phyloP scores from a whole-genome alignment of 2,797 vertebrate genomes.

The Lycodopsis pacificus region DNA sequence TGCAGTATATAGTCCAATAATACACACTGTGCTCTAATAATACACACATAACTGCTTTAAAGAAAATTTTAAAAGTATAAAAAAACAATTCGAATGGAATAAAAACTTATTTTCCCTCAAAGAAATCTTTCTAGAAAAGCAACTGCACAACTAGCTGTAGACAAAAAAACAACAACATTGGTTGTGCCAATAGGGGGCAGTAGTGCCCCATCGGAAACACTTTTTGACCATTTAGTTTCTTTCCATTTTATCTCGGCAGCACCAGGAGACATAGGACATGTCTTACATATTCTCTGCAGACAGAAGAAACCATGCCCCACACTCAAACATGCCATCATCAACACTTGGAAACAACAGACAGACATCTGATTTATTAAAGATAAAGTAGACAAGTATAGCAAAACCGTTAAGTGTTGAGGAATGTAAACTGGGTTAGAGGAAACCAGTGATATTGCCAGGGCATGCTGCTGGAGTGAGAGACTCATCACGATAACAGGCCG shows the following conservation, averaged over 20 bases:
- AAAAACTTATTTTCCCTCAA: not conserved
- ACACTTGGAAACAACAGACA: not conserved
- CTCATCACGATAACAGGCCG: slow-evolving; percentile 10
- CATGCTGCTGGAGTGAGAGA: slow-evolving; percentile 15
- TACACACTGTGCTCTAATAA: no score
- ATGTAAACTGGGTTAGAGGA: slow-evolving; percentile 22
- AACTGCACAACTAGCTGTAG: not conserved
- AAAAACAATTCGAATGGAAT: not conserved
- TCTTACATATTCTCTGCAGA: not conserved
- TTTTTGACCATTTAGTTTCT: not conserved
- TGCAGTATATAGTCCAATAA: not conserved
- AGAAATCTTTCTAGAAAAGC: not conserved
- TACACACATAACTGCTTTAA: not conserved
- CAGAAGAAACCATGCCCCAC: not conserved
- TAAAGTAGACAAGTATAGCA: not conserved
- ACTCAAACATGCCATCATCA: not conserved
- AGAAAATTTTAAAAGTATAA: not conserved
- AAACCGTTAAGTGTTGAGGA: slow-evolving; percentile 1
- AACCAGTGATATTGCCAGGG: slow-evolving; percentile 2
- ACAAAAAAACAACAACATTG: not conserved
- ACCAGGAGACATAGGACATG: not conserved
- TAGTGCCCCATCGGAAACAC: slow-evolving; percentile 33
- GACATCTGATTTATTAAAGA: not conserved
- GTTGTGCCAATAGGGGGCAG: slow-evolving; percentile 60
- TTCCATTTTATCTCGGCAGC: slow-evolving; percentile 1